phyloP scores from a whole-genome alignment of 2,113 vertebrate genomes.

The Aegithalos caudatus region DNA sequence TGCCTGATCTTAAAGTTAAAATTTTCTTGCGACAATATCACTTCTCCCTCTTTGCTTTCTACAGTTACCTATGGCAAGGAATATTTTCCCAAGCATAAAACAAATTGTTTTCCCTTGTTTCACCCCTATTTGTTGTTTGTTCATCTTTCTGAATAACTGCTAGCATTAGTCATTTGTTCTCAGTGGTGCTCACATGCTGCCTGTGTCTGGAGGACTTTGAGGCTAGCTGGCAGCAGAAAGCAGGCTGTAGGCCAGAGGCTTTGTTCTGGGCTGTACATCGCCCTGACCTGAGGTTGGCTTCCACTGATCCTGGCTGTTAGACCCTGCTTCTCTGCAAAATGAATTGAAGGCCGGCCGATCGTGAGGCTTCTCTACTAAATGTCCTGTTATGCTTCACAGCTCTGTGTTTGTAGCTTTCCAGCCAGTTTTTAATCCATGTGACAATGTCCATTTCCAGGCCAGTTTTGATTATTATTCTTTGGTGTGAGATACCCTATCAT shows the following conservation, averaged over 20 bases:
- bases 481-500: constrained; percentile 32
- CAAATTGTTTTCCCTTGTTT: neutral
- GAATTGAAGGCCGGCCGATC: accelerated
- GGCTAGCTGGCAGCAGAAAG: neutral
- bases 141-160: neutral
- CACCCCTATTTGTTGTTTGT: neutral
- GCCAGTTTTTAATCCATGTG: constrained; percentile 15
- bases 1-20: neutral
- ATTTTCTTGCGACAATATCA: neutral
- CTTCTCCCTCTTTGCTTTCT: neutral
- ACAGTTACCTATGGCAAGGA: neutral
- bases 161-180: constrained; percentile 14
- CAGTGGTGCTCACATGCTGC: neutral
- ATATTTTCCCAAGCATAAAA: neutral
- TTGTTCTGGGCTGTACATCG: neutral
- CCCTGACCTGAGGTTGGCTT: neutral
- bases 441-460: constrained; percentile 27
- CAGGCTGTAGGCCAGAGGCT: neutral
- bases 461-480: constrained; percentile 57
- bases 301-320: neutral
- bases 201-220: neutral
- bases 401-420: constrained; percentile 21
- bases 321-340: neutral
- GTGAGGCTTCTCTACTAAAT: neutral
- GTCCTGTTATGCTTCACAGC: neutral